Evolutionary conservation across 2,888 invertebrate species (phyloP), one percentile per base, ranked within the genome.

Genomic region (Lasioglossum pauxillum): DNA sequence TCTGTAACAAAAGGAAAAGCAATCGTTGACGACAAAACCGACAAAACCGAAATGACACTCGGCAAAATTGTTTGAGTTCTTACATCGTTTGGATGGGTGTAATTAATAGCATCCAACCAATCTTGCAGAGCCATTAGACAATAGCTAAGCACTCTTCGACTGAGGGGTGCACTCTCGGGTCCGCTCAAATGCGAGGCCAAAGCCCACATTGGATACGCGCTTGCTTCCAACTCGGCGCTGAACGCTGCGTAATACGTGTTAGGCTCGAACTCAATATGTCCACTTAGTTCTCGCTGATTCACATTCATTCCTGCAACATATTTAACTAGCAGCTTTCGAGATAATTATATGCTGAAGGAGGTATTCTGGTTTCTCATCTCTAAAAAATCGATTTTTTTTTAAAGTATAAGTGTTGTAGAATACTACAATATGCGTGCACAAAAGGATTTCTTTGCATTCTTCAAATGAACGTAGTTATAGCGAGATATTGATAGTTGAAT

Each of bases 181-280:
- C 97, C 97, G 85, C 97, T 97, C 57, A 99, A 96, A 96, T 99
- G 99, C 72, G 98, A 97, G 80, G 99, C 97, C 83, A 99, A 97
- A 23, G 99, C 98, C 99, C 99, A 99, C 99, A 99, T 99, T 2
- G 99, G 99, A 95, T 99, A 98, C 23, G 99, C 98, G 92, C 98
- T 98, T 41, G 99, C 99, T 96, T 99, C 99, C 91, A 99, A 96
- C 96, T 99, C 99, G 90, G 99, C 99, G 86, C 99, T 98, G 96
- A 99, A 99, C 49, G 99, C 99, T 74, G 99, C 99, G 96, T 99
- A 99, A 96, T 99, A 99, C 27, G 99, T 98, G 90, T 98, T 98
- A 71, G 99, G 99, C 95, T 99, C 99, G 96, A 98, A 99, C 96
- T 99, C 99, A 27, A 99, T 98, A 96, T 99, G 99, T 79, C 98